These are phyloP conservation scores for Plectus sambesii DNA, from an alignment of 1,140 invertebrate genomes.

Conservation along the genomic window DNA sequence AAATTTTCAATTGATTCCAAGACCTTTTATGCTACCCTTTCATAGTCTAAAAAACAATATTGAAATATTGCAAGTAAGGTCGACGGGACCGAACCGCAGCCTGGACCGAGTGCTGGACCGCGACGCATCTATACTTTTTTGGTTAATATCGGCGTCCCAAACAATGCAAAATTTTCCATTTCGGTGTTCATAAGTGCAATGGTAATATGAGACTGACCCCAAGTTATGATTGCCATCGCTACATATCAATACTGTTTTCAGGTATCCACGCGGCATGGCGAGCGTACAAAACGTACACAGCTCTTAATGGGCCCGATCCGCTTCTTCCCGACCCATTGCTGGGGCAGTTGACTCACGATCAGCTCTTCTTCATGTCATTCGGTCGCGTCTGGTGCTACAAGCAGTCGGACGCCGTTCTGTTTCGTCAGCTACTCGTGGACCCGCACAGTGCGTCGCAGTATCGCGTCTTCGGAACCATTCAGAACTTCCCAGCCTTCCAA, in stretches of 20 bases:
- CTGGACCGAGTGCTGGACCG: too few species aligned
- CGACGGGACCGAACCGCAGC: too few species aligned
- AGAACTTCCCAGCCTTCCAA: slow-evolving; percentile 29
- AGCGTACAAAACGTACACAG: slow-evolving; percentile 25
- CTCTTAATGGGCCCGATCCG: slow-evolving; percentile 24
- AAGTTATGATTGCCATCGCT: too few species aligned
- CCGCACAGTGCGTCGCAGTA: slow-evolving; percentile 22
- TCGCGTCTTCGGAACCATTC: slow-evolving; percentile 26
- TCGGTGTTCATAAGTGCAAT: too few species aligned
- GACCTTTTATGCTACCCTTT: too few species aligned
- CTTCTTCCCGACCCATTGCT: slow-evolving; percentile 14
- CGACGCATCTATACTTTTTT: too few species aligned
- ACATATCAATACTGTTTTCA: background rate
- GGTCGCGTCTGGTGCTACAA: slow-evolving; percentile 26
- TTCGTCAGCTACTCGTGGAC: slow-evolving; percentile 20
- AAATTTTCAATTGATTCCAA: too few species aligned
- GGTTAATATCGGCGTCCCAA: too few species aligned
- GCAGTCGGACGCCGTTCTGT: slow-evolving; percentile 6
- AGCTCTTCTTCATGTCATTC: slow-evolving; percentile 31
- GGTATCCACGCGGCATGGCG: slow-evolving; percentile 27
- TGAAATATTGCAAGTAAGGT: too few species aligned
- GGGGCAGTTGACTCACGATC: slow-evolving; percentile 22
- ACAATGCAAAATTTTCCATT: too few species aligned
- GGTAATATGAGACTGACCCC: too few species aligned
- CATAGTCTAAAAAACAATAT: too few species aligned